Conservation (phyloP, 2,113 vertebrate species). For the Australoheros scitulus region DNA sequence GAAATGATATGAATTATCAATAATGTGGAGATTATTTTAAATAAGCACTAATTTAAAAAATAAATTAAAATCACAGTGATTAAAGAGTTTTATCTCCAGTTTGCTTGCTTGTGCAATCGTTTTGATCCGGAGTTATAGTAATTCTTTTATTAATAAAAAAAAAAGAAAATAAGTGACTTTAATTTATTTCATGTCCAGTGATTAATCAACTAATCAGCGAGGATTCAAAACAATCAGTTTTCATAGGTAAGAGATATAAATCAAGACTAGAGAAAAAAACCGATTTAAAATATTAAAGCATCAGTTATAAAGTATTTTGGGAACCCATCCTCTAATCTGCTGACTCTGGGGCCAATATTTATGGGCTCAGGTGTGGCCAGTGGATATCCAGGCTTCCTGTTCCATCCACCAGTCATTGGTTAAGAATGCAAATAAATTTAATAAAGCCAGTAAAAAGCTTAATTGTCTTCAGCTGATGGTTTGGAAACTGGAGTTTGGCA, state of each 20-base stretch:
- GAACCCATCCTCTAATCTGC: not conserved
- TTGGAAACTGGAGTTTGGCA: not conserved
- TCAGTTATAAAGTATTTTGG: not conserved
- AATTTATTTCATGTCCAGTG: not conserved
- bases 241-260: not conserved
- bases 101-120: not conserved
- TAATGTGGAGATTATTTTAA: not conserved
- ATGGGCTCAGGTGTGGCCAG: not conserved
- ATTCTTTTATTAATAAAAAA: not conserved
- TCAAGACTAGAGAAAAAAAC: fast-evolving
- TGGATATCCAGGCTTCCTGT: not conserved
- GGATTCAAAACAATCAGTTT: not conserved
- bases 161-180: fast-evolving
- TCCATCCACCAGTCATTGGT: not conserved
- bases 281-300: not conserved
- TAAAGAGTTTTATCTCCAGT: not conserved
- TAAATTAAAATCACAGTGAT: not conserved
- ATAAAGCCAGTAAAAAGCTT: not conserved
- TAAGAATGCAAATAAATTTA: not conserved
- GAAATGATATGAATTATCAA: not conserved
- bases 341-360: not conserved
- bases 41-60: not conserved
- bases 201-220: not conserved
- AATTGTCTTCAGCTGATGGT: not conserved
- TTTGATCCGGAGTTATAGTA: not conserved